Evolutionary conservation across 2,888 invertebrate genomes (phyloP).

Genomic region (Luperina nickerlii): DNA sequence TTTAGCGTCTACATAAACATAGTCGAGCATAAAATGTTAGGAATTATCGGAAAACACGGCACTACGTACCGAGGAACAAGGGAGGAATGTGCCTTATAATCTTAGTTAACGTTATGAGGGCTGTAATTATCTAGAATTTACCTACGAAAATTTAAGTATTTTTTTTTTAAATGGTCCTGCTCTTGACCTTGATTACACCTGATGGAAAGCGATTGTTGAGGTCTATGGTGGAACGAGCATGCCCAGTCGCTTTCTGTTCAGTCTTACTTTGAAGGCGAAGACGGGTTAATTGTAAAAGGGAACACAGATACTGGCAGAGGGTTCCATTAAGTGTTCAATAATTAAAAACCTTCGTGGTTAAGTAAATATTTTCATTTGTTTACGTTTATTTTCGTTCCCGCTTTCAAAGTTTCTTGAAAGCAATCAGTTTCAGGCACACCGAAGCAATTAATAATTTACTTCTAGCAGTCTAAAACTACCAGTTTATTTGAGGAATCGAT

Average conservation of each 20-base stretch:
- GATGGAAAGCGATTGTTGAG: not conserved
- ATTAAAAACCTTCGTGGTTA: not conserved
- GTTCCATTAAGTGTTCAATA: not conserved
- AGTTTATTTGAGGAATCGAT: constrained; percentile 19
- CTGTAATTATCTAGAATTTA: not conserved
- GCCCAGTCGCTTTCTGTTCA: not conserved
- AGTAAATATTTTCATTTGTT: not conserved
- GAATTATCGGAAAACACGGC: constrained; percentile 25
- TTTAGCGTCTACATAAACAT: constrained; percentile 29
- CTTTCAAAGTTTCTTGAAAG: constrained; percentile 21
- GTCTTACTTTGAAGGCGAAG: not conserved
- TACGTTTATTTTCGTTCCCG: constrained; percentile 7
- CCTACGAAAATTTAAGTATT: not conserved
- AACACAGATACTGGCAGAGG: not conserved
- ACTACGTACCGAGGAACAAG: not conserved
- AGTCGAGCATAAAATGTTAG: constrained; percentile 12
- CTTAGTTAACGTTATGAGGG: too few species aligned
- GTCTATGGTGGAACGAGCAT: not conserved
- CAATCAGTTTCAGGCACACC: constrained; percentile 19
- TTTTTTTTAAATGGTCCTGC: too few species aligned
- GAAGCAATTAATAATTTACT: constrained; percentile 30
- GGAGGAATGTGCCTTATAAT: constrained; percentile 11
- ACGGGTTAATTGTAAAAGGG: not conserved
- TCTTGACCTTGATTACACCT: too few species aligned
- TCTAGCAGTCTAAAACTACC: not conserved